A percentile compares a stretch with the other conserved stretches of the same genome.
These are phyloP conservation scores for Chamaedrilus cognettii DNA, from an alignment of 2,888 invertebrate genomes.

Conservation along the genomic window DNA sequence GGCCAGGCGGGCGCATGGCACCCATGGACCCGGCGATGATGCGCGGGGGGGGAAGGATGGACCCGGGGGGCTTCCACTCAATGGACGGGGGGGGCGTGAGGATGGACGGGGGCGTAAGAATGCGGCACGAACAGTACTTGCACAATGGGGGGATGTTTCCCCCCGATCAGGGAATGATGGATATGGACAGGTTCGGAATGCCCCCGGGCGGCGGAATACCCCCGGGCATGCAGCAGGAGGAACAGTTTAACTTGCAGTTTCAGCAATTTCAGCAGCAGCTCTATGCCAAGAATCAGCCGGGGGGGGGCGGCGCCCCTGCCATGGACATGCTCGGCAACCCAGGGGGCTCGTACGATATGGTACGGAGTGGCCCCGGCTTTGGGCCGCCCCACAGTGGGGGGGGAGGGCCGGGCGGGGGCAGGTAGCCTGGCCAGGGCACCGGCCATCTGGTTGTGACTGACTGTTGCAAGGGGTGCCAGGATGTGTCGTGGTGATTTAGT, in stretches of 20 bases:
- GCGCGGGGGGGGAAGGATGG: not conserved
- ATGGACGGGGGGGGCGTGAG: not conserved
- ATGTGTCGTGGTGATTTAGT: too few species aligned
- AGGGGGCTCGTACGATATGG: conserved; percentile 15
- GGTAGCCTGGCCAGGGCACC: conserved; percentile 15
- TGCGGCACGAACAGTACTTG: conserved; percentile 8
- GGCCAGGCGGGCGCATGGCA: too few species aligned
- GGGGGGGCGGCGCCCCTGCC: not conserved
- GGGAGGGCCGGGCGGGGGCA: conserved; percentile 24
- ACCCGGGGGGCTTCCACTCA: not conserved
- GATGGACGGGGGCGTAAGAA: conserved; percentile 8
- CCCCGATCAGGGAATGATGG: conserved; percentile 4
- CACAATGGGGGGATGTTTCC: conserved; percentile 21
- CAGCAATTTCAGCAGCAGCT: conserved; percentile 57
- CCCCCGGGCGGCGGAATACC: too few species aligned
- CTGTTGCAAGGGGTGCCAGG: too few species aligned
- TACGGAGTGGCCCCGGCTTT: conserved; percentile 17
- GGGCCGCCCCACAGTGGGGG: conserved; percentile 18
- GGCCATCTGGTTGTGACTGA: not conserved
- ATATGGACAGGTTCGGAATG: conserved; percentile 4
- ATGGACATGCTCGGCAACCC: conserved; percentile 1
- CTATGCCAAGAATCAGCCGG: conserved; percentile 39
- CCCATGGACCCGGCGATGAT: not conserved
- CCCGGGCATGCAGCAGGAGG: conserved; percentile 4
- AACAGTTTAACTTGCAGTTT: conserved; percentile 43